Percentiles rank a stretch among this genome's conserved stretches.
phyloP scores from a whole-genome alignment of 2,888 invertebrate species.

The Limnephilus auricula region DNA sequence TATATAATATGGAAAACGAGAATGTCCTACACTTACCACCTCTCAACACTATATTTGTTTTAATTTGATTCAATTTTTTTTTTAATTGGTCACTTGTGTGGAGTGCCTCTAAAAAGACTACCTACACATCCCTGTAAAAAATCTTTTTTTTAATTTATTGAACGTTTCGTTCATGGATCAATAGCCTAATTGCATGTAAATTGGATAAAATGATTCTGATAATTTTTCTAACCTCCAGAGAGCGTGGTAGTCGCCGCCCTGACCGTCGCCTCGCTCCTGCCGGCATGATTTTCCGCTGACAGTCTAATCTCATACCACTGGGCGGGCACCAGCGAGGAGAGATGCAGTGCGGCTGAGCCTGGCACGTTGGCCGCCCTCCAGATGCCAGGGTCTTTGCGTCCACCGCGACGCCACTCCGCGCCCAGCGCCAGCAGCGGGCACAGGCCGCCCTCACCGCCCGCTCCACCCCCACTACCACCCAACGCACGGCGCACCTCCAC shows the following conservation, averaged over 20 bases:
- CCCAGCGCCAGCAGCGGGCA: constrained; percentile 75
- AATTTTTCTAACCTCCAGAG: constrained; percentile 79
- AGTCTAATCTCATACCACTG: constrained; percentile 86
- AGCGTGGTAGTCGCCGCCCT: constrained; percentile 86
- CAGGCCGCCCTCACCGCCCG: constrained; percentile 68
- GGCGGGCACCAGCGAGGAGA: constrained; percentile 83
- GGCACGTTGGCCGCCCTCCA: constrained; percentile 72
- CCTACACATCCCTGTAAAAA: too few species aligned
- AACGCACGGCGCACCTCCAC: constrained; percentile 73
- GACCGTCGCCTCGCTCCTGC: constrained; percentile 81
- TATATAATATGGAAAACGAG: too few species aligned
- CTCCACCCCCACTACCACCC: neutral
- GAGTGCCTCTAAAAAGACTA: too few species aligned
- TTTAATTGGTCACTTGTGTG: too few species aligned
- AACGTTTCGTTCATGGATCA: too few species aligned
- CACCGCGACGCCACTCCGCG: constrained; percentile 74
- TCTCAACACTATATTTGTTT: too few species aligned
- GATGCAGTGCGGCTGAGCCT: constrained; percentile 47
- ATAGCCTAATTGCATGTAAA: too few species aligned
- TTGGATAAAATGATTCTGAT: too few species aligned
- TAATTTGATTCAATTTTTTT: too few species aligned
- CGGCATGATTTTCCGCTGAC: constrained; percentile 85
- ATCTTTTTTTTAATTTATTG: too few species aligned
- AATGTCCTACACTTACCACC: too few species aligned
- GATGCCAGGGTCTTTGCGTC: constrained; percentile 68